Evolutionary conservation across 2,113 vertebrate species (phyloP).

Genomic region (Lophochroa leadbeateri): DNA sequence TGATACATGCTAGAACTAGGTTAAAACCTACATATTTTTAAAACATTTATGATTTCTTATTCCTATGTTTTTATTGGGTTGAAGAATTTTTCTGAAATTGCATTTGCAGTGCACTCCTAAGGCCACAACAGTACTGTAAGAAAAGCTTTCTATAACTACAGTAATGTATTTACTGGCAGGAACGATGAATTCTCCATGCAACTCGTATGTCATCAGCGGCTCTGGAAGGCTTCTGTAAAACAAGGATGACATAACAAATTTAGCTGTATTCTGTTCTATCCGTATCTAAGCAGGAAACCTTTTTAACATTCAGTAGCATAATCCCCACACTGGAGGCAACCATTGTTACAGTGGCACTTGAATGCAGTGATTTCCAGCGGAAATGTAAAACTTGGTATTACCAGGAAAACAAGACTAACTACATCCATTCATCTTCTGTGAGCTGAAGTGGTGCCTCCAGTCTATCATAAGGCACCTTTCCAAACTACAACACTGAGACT

Average conservation of each 20-base stretch:
- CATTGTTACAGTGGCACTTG: background rate
- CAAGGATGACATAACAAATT: constrained; percentile 29
- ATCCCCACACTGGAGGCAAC: background rate
- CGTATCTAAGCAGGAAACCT: background rate
- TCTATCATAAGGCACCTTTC: background rate
- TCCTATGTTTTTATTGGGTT: background rate
- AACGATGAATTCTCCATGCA: constrained; percentile 94
- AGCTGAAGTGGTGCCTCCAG: background rate
- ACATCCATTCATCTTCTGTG: background rate
- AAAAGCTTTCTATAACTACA: background rate
- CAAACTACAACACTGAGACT: background rate
- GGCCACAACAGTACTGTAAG: background rate
- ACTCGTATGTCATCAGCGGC: constrained; percentile 94
- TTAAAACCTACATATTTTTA: background rate
- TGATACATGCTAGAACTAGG: background rate
- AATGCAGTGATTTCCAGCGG: background rate
- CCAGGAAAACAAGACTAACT: background rate
- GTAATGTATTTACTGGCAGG: constrained; percentile 87
- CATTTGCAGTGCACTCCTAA: background rate
- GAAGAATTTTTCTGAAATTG: background rate
- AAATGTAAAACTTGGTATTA: background rate
- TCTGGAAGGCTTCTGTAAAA: constrained; percentile 92
- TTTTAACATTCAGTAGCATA: background rate
- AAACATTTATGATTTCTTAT: background rate
- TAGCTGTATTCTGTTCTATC: background rate